Conservation (phyloP, 2,797 vertebrate genomes). For the Gephyroberyx darwinii region DNA sequence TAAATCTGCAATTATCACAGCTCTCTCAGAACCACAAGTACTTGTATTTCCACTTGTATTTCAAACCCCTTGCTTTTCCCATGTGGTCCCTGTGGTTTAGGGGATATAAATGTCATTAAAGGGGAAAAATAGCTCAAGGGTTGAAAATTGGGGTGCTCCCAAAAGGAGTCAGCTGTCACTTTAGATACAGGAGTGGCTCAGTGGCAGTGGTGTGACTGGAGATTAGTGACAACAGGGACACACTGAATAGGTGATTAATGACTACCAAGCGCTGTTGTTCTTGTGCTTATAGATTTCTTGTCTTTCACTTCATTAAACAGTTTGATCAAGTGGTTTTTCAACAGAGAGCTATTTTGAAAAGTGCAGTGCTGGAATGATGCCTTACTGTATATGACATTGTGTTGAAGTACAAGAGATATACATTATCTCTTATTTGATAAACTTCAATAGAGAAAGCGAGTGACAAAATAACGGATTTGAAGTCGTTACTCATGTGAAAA, state of each 20-base stretch:
- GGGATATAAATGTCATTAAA: too few relatives aligned
- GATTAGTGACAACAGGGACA: conserved; percentile 54
- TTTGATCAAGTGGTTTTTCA: conserved; percentile 67
- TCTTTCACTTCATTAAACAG: conserved; percentile 78
- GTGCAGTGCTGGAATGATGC: conserved; percentile 17
- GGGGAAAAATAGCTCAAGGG: too few relatives aligned
- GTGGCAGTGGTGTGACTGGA: conserved; percentile 42
- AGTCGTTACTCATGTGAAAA: not conserved
- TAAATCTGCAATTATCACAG: too few relatives aligned
- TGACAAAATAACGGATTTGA: not conserved
- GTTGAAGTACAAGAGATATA: conserved; percentile 19
- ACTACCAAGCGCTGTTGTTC: conserved; percentile 66
- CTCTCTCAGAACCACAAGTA: too few relatives aligned
- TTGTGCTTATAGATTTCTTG: conserved; percentile 75
- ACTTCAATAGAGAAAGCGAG: not conserved
- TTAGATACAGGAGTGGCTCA: conserved; percentile 28
- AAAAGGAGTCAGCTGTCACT: conserved; percentile 28
- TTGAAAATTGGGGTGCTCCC: too few relatives aligned
- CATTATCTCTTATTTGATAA: not conserved
- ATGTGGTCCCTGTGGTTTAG: too few relatives aligned
- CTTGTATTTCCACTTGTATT: too few relatives aligned
- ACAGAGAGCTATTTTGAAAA: conserved; percentile 46
- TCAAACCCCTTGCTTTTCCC: too few relatives aligned
- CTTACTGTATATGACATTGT: conserved; percentile 20
- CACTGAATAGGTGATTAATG: conserved; percentile 76